phyloP scores from a whole-genome alignment of 2,797 vertebrate species.

The Amniataba percoides region DNA sequence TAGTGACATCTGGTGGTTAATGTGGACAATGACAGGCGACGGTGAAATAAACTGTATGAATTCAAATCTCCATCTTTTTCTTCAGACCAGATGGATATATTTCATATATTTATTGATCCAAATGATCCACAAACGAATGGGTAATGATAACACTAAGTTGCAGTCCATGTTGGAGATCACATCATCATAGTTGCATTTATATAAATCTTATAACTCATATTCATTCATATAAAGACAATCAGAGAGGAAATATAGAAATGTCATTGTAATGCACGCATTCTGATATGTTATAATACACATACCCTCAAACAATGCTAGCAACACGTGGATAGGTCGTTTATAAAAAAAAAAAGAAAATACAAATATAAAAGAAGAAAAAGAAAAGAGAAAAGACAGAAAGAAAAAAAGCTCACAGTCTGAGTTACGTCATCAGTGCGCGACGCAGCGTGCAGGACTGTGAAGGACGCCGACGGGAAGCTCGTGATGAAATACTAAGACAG shows the following conservation, averaged over 20 bases:
- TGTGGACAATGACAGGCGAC: background rate
- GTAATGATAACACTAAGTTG: no score
- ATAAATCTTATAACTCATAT: no score
- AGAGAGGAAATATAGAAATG: background rate
- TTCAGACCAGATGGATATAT: background rate
- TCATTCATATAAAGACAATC: background rate
- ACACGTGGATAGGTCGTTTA: no score
- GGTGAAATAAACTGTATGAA: background rate
- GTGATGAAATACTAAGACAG: constrained; percentile 49
- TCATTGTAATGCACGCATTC: background rate
- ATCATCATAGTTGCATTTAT: background rate
- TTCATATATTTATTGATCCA: no score
- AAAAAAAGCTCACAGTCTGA: accelerated
- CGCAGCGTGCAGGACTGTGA: constrained; percentile 60
- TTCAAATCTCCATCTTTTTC: background rate
- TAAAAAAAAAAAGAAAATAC: no score
- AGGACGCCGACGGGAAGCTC: constrained; percentile 54
- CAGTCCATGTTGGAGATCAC: background rate
- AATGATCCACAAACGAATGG: no score
- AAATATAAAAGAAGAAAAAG: no score
- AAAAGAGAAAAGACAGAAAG: no score
- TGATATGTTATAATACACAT: no score
- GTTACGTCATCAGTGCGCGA: constrained; percentile 73
- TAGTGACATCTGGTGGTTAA: constrained; percentile 30
- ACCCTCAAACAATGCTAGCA: background rate